Base-by-base conservation (phyloP, 2,113 vertebrate genomes). In the Diadophis punctatus region DNA sequence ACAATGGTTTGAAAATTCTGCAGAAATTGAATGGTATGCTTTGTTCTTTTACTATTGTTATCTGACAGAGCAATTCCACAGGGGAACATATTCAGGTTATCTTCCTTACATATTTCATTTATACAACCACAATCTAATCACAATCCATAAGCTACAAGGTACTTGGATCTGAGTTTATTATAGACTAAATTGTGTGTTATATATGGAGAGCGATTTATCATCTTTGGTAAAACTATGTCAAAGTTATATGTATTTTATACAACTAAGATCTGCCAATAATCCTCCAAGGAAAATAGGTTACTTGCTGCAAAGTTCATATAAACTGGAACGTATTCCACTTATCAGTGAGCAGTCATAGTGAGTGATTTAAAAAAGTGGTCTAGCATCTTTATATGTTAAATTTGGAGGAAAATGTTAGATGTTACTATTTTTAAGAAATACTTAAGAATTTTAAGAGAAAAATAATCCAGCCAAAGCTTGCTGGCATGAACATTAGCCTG, bases 371-470 rank as follows among this genome's bases (percentile, higher is more conserved):
- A 52, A 46, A 53, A 84, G 18, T 89, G 60, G 34, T n/a, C n/a
- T 49, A 51, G 12, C 56, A 74, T 74, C 92, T 6, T 90, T 92
- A 89, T 92, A 52, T 95, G 20, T 0, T 93, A 4, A 6, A 93
- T 93, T 68, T 88, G 8, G 90, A 91, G 85, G 56, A 93, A 91
- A 93, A 2, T 89, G 91, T 51, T 46, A 60, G 80, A 87, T 86
- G 43, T 30, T 87, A 2, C 88, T 91, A 9, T 60, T 92, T 80
- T 3, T 85, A 90, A 18, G 3, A 91, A 94, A 92, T 91, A 0
- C 0, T 20, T 60, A 8, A n/a, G 43, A 3, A 49, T 91, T 95
- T 95, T 93, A 95, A 93, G 89, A 49, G 60, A 92, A 86, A 23
- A 88, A 80, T 11, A 94, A 93, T 80, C 39, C 48, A 94, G 89